Conservation (phyloP, 2,113 vertebrate genomes). For the Sturnira hondurensis region DNA sequence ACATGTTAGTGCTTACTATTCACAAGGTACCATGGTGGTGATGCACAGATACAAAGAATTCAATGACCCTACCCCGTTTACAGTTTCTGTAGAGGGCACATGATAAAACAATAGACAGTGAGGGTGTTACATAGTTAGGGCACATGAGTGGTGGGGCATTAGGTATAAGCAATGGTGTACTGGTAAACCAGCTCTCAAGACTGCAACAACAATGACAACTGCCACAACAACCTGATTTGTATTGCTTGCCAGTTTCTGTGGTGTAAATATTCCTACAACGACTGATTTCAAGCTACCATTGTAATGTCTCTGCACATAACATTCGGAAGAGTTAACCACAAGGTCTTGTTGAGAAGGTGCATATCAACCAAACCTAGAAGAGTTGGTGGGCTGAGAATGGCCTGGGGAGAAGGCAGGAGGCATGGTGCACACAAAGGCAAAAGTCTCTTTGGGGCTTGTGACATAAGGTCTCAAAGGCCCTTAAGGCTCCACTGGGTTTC, state of each 20-base stretch:
- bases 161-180: neutral
- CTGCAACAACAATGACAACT: neutral
- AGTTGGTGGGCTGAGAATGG: neutral
- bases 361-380: neutral
- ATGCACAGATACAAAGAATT: neutral
- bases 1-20: neutral
- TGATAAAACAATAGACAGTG: neutral
- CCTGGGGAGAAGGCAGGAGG: neutral
- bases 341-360: neutral
- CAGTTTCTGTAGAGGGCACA: neutral
- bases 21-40: neutral
- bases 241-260: neutral
- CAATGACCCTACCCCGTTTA: neutral
- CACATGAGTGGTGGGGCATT: neutral
- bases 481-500: neutral
- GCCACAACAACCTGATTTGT: neutral
- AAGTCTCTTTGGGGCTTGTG: neutral
- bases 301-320: neutral
- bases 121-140: neutral
- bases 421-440: neutral
- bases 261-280: neutral
- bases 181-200: neutral
- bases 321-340: neutral
- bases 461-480: neutral
- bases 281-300: neutral